These are phyloP conservation scores for Cloeon dipterum DNA, from an alignment of 2,888 invertebrate species.

Conservation along the genomic window DNA sequence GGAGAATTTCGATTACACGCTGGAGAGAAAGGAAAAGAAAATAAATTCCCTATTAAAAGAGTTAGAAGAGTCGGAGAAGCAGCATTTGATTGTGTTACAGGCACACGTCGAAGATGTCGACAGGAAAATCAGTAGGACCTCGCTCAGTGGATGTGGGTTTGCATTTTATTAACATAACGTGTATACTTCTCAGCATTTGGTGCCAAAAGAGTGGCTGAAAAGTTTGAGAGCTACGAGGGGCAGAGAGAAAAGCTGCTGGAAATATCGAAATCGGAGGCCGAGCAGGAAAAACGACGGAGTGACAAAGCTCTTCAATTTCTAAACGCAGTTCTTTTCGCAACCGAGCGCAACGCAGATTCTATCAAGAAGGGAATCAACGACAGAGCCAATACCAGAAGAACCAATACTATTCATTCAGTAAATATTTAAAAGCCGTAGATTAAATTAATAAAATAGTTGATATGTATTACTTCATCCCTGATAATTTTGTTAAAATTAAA, in stretches of 20 bases:
- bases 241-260: constrained; percentile 1
- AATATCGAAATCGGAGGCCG: constrained; percentile 6
- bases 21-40: constrained; percentile 41
- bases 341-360: not conserved
- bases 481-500: too few species aligned
- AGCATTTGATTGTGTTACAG: constrained; percentile 47
- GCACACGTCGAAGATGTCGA: constrained; percentile 47
- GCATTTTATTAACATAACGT: not conserved
- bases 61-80: constrained; percentile 44
- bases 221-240: constrained; percentile 1
- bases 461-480: too few species aligned
- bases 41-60: constrained; percentile 37
- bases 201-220: constrained; percentile 1
- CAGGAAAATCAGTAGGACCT: constrained; percentile 34
- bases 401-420: not conserved
- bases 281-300: constrained; percentile 4
- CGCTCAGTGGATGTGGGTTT: not conserved
- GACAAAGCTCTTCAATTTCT: not conserved
- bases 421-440: too few species aligned
- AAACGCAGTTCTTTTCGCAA: not conserved
- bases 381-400: not conserved
- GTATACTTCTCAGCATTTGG: not conserved
- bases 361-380: not conserved
- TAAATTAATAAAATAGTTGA: too few species aligned
- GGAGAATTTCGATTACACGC: constrained; percentile 31